Base-by-base conservation (phyloP, 2,113 vertebrate species). In the Meleagris gallopavo region DNA sequence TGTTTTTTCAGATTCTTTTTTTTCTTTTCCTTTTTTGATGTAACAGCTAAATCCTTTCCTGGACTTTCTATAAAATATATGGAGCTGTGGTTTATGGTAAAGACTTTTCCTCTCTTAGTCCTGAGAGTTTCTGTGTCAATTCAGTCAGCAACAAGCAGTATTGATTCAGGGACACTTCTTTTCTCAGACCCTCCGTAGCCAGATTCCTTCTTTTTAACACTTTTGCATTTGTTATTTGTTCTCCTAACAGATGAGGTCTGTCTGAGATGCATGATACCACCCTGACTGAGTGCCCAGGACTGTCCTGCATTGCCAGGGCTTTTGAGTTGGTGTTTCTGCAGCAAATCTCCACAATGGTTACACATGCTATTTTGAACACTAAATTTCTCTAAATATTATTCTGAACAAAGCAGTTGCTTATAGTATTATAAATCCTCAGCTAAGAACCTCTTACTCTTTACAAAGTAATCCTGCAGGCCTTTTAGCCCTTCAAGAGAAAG, bases 1-100 rank as follows among this genome's bases (percentile, higher is more conserved):
- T 91, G 40, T n/a, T 46, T 92, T 82, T 83, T 87, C 54, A 87
- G 60, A 5, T 85, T 74, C 29, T 88, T 73, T 7, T 58, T 86
- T 52, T 48, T 19, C 7, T 19, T 61, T 43, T 30, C 20, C 6
- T 6, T 73, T 88, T 77, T 17, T 80, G 70, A 64, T 9, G 32
- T 40, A n/a, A 76, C 87, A 96, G 76, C 4, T 38, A 78, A 88
- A 82, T 74, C 70, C 52, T 86, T 32, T 52, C 41, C 40, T 62
- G 50, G 67, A 64, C 38, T 83, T 85, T 45, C 70, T 69, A 25
- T 50, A 62, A 92, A 73, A 73, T 9, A 10, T n/a, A 18, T 2
- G 86, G 66, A 65, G 61, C 6, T 61, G 29, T 36, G 11, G 30
- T 9, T 66, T 85, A 64, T 58, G 25, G 38, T 10, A 76, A 83